These are phyloP conservation scores for Nomada ferruginata DNA, from an alignment of 2,888 invertebrate genomes.

Conservation along the genomic window DNA sequence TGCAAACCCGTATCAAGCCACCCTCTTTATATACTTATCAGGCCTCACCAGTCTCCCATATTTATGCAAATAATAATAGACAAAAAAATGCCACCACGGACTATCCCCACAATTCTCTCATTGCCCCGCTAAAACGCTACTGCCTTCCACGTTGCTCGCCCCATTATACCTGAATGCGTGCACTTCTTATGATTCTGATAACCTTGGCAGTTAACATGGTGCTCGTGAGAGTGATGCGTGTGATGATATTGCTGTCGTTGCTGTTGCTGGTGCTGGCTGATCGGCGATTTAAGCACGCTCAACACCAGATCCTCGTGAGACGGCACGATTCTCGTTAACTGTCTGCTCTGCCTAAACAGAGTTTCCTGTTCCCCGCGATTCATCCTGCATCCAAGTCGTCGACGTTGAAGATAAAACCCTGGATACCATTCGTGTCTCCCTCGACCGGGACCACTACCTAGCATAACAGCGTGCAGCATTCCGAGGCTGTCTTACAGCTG, in stretches of 20 bases:
- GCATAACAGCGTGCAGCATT: conserved; percentile 80
- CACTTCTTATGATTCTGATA: conserved; percentile 77
- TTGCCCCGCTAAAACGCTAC: background rate
- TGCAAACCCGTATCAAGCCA: no score
- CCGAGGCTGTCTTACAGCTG: conserved; percentile 64
- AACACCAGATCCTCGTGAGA: conserved; percentile 86
- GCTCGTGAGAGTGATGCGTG: conserved; percentile 67
- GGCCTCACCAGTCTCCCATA: no score
- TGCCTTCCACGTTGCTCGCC: background rate
- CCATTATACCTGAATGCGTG: conserved; percentile 74
- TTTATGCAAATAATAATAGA: no score
- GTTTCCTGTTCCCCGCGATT: conserved; percentile 88
- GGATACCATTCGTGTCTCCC: conserved; percentile 79
- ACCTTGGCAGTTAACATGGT: conserved; percentile 78
- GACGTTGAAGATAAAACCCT: conserved; percentile 74
- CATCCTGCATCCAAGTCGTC: conserved; percentile 83
- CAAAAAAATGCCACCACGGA: no score
- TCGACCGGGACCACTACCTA: conserved; percentile 78
- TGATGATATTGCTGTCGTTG: conserved; percentile 68
- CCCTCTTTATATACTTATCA: no score
- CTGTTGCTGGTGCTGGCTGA: conserved; percentile 79
- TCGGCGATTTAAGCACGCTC: conserved; percentile 87
- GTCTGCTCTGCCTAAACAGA: conserved; percentile 87
- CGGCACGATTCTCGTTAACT: conserved; percentile 83
- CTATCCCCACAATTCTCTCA: no score